Evolutionary conservation across 2,113 vertebrate genomes (phyloP).

Genomic region (Anser cygnoides): DNA sequence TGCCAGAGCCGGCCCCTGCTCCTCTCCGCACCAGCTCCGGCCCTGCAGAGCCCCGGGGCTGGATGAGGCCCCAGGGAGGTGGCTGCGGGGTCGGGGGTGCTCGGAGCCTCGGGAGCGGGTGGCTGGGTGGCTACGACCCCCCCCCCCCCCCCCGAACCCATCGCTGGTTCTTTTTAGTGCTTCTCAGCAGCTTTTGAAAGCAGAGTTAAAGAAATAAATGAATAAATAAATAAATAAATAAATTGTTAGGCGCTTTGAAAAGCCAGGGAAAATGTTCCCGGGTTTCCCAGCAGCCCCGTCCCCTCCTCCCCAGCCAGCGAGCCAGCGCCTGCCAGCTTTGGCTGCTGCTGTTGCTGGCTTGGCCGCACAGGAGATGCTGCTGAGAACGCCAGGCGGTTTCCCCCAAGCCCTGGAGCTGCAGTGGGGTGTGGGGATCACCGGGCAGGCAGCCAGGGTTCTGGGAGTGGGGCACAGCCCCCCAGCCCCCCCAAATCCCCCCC

Average conservation of each 20-base stretch:
- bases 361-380: background rate
- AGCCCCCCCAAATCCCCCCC: background rate
- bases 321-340: slow-evolving; percentile 38
- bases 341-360: background rate
- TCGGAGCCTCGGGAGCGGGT: background rate
- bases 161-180: background rate
- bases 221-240: background rate
- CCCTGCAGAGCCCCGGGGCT: background rate
- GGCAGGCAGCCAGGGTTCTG: background rate
- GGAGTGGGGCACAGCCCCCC: background rate
- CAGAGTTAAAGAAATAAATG: background rate
- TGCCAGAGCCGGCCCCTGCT: background rate
- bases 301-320: background rate
- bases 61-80: background rate
- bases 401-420: background rate
- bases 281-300: background rate
- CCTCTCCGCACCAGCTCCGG: accelerated
- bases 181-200: slow-evolving; percentile 47
- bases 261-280: background rate
- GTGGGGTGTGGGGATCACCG: accelerated
- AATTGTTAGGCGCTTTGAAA: slow-evolving; percentile 20
- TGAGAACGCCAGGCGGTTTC: background rate
- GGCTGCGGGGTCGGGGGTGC: background rate
- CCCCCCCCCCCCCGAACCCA: background rate
- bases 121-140: background rate